Evolutionary conservation across 2,113 vertebrate genomes (phyloP).

Genomic region (Odobenus rosmarus): DNA sequence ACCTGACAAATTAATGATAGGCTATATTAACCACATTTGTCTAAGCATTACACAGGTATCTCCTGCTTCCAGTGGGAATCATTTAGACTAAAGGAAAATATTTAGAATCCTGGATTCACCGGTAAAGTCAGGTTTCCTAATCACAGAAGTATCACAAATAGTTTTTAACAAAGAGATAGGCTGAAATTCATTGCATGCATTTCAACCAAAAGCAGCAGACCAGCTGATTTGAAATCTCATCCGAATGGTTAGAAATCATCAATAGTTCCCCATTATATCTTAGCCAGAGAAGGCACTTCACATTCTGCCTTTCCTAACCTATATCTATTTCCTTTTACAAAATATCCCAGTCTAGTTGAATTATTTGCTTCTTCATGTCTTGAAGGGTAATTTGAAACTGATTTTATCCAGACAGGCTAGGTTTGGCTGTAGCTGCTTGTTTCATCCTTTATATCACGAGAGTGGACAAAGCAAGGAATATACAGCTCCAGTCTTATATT

Average conservation of each 20-base stretch:
- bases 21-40: slow-evolving; percentile 66
- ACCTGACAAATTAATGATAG: slow-evolving; percentile 78
- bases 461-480: not conserved
- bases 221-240: not conserved
- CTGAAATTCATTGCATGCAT: not conserved
- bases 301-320: not conserved
- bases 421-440: not conserved
- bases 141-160: not conserved
- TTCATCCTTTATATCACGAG: not conserved
- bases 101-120: slow-evolving; percentile 19
- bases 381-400: not conserved
- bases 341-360: not conserved
- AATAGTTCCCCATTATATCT: not conserved
- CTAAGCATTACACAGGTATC: slow-evolving; percentile 63
- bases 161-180: not conserved
- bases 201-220: not conserved
- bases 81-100: slow-evolving; percentile 46
- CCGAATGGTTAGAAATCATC: not conserved
- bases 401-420: not conserved
- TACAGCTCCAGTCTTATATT: not conserved
- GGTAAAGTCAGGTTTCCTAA: slow-evolving; percentile 20
- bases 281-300: not conserved
- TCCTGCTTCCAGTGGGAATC: slow-evolving; percentile 29
- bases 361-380: not conserved
- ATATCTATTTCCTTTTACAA: not conserved